Conservation (phyloP, 1,140 invertebrate genomes). For the Listronotus oregonensis region DNA sequence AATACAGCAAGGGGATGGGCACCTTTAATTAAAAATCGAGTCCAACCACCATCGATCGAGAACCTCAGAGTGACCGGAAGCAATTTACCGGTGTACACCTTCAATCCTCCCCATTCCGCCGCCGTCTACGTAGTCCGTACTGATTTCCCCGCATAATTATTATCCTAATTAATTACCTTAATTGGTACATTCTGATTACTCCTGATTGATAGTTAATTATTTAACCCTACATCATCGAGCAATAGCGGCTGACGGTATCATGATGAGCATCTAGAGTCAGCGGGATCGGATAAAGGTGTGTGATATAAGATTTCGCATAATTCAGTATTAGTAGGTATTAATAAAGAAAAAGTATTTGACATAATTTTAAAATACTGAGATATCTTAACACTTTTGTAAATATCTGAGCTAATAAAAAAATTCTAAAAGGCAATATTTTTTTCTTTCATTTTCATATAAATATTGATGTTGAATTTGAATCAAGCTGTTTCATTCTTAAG, state of each 20-base stretch:
- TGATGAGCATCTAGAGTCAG: constrained; percentile 8
- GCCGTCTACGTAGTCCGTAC: constrained; percentile 3
- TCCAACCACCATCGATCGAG: constrained; percentile 6
- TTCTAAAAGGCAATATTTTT: too few species aligned
- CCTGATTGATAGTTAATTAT: constrained; percentile 35
- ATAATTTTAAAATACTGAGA: too few species aligned
- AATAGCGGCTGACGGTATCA: constrained; percentile 12
- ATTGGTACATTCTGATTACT: constrained; percentile 27
- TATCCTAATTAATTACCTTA: constrained; percentile 34
- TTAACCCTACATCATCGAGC: constrained; percentile 18
- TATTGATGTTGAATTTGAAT: too few species aligned
- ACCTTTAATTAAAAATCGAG: constrained; percentile 27
- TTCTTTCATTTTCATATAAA: too few species aligned
- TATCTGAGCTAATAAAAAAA: too few species aligned
- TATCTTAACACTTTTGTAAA: too few species aligned
- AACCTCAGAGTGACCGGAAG: constrained; percentile 21
- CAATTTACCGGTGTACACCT: constrained; percentile 32
- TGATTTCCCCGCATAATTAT: constrained; percentile 30
- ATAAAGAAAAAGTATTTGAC: too few species aligned
- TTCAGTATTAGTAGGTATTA: too few species aligned
- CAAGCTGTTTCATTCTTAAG: too few species aligned
- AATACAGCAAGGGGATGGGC: constrained; percentile 10
- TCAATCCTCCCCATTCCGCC: constrained; percentile 17
- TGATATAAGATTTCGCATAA: too few species aligned
- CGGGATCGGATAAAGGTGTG: constrained; percentile 4